Percentiles rank a stretch among this genome's conserved stretches.
Evolutionary conservation across 35 echinoderm and acorn worm genomes (phyloP).

Genomic region (Patiria miniata): DNA sequence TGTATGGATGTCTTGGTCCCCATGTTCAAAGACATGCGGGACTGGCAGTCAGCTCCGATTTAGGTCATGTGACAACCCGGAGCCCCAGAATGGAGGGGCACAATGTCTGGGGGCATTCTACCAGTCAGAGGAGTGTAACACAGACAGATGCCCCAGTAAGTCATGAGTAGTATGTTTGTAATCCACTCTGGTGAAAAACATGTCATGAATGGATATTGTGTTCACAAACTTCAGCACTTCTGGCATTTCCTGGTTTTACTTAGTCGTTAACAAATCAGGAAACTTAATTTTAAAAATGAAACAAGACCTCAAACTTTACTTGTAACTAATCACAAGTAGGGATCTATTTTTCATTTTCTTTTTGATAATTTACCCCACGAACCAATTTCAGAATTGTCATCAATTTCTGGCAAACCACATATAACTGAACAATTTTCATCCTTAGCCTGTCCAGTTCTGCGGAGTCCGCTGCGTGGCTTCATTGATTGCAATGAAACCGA

Average conservation of each 20-base stretch:
- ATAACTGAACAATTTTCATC: not conserved
- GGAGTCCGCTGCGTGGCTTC: slow-evolving; percentile 14
- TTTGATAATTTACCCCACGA: no score
- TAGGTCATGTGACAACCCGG: slow-evolving; percentile 19
- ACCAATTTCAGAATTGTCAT: no score
- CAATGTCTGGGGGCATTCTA: not conserved
- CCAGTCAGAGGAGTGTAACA: not conserved
- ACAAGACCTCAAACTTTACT: not conserved
- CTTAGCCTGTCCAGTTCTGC: slow-evolving; percentile 17
- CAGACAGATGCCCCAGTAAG: slow-evolving; percentile 9
- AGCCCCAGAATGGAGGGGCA: not conserved
- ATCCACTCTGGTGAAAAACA: no score
- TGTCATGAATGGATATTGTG: not conserved
- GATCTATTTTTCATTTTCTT: no score
- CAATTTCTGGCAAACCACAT: not conserved
- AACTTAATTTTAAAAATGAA: not conserved
- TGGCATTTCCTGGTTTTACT: not conserved
- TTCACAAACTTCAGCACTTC: not conserved
- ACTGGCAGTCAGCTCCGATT: not conserved
- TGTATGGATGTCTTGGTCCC: not conserved
- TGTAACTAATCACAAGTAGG: not conserved
- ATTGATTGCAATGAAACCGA: slow-evolving; percentile 1
- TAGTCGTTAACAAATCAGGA: not conserved
- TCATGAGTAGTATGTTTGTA: no score
- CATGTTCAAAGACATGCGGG: slow-evolving; percentile 17